Percentiles rank a stretch among this genome's conserved stretches.
Conservation (phyloP, 2,113 vertebrate species). For the Sakesphorus luctuosus region DNA sequence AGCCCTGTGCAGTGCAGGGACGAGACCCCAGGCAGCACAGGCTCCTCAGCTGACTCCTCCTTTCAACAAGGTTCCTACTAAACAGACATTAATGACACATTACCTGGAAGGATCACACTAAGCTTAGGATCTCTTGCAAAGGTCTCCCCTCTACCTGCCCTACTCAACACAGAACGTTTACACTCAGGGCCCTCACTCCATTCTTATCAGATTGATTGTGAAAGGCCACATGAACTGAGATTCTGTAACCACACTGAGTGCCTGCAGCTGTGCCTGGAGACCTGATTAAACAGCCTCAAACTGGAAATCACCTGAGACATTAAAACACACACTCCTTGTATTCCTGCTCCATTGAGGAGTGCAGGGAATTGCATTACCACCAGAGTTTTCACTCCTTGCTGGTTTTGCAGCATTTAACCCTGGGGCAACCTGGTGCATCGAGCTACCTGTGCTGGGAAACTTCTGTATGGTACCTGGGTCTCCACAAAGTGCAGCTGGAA, state of each 20-base stretch:
- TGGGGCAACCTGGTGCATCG: not conserved
- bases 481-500: not conserved
- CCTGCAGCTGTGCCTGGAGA: not conserved
- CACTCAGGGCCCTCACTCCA: not conserved
- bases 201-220: not conserved
- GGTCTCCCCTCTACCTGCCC: not conserved
- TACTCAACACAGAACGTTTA: not conserved
- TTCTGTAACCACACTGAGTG: not conserved
- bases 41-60: not conserved
- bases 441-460: not conserved
- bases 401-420: not conserved
- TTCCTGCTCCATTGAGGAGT: not conserved
- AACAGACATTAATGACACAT: not conserved
- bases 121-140: not conserved
- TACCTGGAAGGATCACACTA: not conserved
- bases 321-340: not conserved
- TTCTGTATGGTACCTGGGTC: not conserved
- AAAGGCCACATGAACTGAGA: not conserved
- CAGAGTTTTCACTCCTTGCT: not conserved
- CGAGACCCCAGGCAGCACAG: not conserved
- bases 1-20: not conserved
- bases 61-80: not conserved
- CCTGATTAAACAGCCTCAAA: not conserved
- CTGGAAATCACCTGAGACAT: not conserved
- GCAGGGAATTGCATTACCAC: not conserved